A percentile compares a stretch with the other conserved stretches of the same genome.
Evolutionary conservation across 2,888 invertebrate genomes (phyloP).

Genomic region (Dermolepida albohirtum): DNA sequence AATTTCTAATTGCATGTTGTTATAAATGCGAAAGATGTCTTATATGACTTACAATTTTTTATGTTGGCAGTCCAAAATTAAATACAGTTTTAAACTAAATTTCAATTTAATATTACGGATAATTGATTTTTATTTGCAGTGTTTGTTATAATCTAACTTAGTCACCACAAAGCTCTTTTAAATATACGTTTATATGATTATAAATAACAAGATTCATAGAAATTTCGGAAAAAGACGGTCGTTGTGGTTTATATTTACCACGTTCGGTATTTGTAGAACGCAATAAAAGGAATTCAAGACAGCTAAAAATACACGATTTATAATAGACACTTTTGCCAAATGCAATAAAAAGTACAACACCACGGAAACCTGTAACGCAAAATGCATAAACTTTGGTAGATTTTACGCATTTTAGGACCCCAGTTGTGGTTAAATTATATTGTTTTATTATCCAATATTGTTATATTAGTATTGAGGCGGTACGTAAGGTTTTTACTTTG

Average conservation of each 20-base stretch:
- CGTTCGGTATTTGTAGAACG: conserved; percentile 17
- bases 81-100: too few species aligned
- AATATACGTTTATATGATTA: too few species aligned
- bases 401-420: conserved; percentile 43
- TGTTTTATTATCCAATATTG: conserved; percentile 51
- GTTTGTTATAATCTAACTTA: too few species aligned
- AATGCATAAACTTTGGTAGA: conserved; percentile 24
- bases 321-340: conserved; percentile 33
- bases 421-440: conserved; percentile 51
- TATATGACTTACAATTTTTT: too few species aligned
- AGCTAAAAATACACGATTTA: conserved; percentile 29
- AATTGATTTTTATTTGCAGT: too few species aligned
- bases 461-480: conserved; percentile 45
- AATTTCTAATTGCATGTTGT: too few species aligned
- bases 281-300: conserved; percentile 16
- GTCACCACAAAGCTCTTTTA: too few species aligned
- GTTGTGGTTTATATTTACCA: conserved; percentile 31
- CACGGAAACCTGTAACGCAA: conserved; percentile 8
- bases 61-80: too few species aligned
- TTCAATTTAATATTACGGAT: too few species aligned
- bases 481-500: conserved; percentile 26
- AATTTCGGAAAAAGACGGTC: conserved; percentile 2
- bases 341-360: conserved; percentile 18
- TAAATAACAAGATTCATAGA: too few species aligned
- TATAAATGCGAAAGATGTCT: too few species aligned